These are phyloP conservation scores for Pangasius sanitwongsei DNA, from an alignment of 2,797 vertebrate species.

Conservation along the genomic window DNA sequence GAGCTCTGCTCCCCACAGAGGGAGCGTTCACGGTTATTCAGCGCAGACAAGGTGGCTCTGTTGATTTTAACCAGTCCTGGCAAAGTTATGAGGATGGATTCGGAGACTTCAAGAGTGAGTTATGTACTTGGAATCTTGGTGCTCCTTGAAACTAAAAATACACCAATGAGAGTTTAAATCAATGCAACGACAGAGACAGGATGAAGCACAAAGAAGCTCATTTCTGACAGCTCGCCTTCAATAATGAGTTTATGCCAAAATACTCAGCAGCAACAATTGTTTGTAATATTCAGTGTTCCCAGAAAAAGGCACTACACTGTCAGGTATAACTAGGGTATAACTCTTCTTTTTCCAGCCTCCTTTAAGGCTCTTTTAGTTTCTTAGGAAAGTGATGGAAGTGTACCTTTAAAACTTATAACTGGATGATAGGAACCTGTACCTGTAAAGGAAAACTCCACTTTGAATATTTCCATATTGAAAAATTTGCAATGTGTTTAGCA, in stretches of 20 bases:
- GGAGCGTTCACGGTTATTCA: conserved; percentile 85
- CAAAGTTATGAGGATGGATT: conserved; percentile 85
- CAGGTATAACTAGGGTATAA: not conserved
- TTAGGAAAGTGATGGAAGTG: not conserved
- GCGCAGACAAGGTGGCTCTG: conserved; percentile 79
- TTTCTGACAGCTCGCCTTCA: not conserved
- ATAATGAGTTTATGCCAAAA: not conserved
- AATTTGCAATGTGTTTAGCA: not conserved
- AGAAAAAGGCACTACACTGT: not conserved
- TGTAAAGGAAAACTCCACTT: not conserved
- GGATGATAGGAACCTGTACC: not conserved
- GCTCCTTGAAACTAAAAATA: conserved; percentile 29
- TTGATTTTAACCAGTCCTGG: conserved; percentile 91
- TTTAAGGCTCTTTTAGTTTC: not conserved
- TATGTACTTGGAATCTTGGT: conserved; percentile 24
- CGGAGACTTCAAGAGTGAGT: conserved; percentile 83
- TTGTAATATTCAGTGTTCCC: not conserved
- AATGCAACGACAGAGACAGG: not conserved
- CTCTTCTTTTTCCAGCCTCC: not conserved
- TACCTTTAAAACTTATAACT: not conserved
- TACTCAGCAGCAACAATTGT: not conserved
- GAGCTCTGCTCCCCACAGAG: conserved; percentile 65
- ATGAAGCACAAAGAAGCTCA: not conserved
- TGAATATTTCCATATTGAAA: no score
- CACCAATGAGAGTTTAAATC: not conserved